A percentile compares a stretch with the other conserved stretches of the same genome.
Conservation (phyloP, 2,888 invertebrate genomes). For the Chorisops tibialis region DNA sequence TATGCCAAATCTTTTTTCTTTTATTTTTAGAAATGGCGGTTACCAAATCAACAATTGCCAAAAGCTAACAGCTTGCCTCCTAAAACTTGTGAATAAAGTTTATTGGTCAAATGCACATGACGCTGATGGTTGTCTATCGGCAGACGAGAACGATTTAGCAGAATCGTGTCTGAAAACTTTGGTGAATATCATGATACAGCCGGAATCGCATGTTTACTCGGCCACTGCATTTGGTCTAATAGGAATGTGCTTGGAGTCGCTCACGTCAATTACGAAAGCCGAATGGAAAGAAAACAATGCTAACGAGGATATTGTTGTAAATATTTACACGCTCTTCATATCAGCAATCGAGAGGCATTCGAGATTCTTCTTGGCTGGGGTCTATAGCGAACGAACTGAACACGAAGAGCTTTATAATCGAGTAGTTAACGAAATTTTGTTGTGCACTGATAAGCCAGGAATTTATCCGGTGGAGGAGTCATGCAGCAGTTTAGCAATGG, state of each 20-base stretch:
- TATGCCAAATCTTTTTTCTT: too few species aligned
- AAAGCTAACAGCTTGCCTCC: slow-evolving; percentile 48
- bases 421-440: slow-evolving; percentile 69
- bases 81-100: slow-evolving; percentile 51
- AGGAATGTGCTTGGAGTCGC: slow-evolving; percentile 58
- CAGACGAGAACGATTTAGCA: slow-evolving; percentile 58
- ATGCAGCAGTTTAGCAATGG: slow-evolving; percentile 79
- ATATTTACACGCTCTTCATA: slow-evolving; percentile 65
- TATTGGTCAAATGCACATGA: slow-evolving; percentile 52
- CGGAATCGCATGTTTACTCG: slow-evolving; percentile 61
- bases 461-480: slow-evolving; percentile 86
- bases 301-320: slow-evolving; percentile 62
- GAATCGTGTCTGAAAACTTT: slow-evolving; percentile 64
- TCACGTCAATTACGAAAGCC: slow-evolving; percentile 55
- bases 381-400: slow-evolving; percentile 48
- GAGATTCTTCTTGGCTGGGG: slow-evolving; percentile 50
- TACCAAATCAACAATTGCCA: slow-evolving; percentile 49
- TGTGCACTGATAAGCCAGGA: slow-evolving; percentile 75
- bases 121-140: slow-evolving; percentile 54
- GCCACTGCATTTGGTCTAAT: slow-evolving; percentile 58
- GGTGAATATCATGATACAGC: slow-evolving; percentile 55
- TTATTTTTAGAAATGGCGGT: slow-evolving; percentile 43
- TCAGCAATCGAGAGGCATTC: slow-evolving; percentile 71
- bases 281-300: slow-evolving; percentile 54
- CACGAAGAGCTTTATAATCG: slow-evolving; percentile 58